Evolutionary conservation across 2,888 invertebrate species (phyloP).

Genomic region (Rotaria macrura): DNA sequence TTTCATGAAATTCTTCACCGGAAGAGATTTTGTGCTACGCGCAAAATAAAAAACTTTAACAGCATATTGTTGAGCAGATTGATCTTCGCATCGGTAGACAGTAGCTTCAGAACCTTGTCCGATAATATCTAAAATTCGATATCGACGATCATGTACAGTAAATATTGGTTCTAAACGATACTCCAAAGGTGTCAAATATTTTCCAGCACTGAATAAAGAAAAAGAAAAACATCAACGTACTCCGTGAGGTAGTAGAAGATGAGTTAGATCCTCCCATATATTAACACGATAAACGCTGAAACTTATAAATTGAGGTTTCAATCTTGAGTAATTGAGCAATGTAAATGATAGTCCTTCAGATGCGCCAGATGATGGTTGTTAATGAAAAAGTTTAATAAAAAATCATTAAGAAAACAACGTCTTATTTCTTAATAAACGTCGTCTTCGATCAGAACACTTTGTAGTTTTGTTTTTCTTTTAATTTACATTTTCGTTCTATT

Average conservation of each 20-base stretch:
- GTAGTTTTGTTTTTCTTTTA: background rate
- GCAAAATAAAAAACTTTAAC: constrained; percentile 13
- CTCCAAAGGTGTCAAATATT: background rate
- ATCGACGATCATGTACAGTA: background rate
- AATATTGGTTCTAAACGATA: background rate
- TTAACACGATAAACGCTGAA: too few species aligned
- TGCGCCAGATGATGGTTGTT: too few species aligned
- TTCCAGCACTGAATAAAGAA: background rate
- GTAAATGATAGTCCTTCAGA: too few species aligned
- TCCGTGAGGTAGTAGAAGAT: too few species aligned
- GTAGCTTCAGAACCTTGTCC: background rate
- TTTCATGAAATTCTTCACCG: background rate
- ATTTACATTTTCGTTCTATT: background rate
- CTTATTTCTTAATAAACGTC: too few species aligned
- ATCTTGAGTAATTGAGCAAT: too few species aligned
- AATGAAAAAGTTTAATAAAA: too few species aligned
- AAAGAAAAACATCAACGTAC: background rate
- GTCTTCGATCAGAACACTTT: too few species aligned
- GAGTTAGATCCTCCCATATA: background rate
- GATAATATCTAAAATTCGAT: background rate
- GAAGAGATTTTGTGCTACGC: background rate
- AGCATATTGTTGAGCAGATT: background rate
- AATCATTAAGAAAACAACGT: too few species aligned
- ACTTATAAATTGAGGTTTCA: background rate
- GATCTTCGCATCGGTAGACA: background rate